A percentile compares a stretch with the other conserved stretches of the same genome.
phyloP scores from a whole-genome alignment of 2,888 invertebrate species.

The Saturnia pavonia region DNA sequence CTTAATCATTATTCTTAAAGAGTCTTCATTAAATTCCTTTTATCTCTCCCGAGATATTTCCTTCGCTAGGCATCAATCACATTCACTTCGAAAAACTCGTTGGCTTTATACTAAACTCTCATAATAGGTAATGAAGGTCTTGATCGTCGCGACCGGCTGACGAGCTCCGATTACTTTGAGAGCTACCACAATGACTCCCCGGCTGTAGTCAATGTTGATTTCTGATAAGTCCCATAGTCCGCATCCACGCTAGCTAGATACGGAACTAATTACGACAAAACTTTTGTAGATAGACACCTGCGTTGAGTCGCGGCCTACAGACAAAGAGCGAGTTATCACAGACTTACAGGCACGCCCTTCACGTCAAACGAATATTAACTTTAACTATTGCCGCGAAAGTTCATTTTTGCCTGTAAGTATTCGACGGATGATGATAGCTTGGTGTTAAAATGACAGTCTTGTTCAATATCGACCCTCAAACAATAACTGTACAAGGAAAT shows the following conservation, averaged over 20 bases:
- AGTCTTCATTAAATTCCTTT: constrained; percentile 82
- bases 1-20: constrained; percentile 82
- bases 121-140: constrained; percentile 81
- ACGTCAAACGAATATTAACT: constrained; percentile 52
- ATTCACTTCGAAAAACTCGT: constrained; percentile 80
- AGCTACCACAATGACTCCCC: constrained; percentile 74
- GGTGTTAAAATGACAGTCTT: constrained; percentile 55
- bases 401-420: constrained; percentile 42
- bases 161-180: constrained; percentile 77
- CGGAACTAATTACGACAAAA: constrained; percentile 77
- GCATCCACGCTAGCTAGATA: constrained; percentile 75
- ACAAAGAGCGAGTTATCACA: constrained; percentile 80
- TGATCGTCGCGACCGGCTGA: constrained; percentile 75
- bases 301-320: constrained; percentile 70
- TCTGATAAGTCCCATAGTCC: constrained; percentile 76
- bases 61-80: constrained; percentile 80
- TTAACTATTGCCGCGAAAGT: constrained; percentile 44
- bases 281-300: constrained; percentile 82
- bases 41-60: constrained; percentile 80
- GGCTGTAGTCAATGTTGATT: constrained; percentile 75
- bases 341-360: constrained; percentile 62
- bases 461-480: constrained; percentile 64
- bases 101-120: constrained; percentile 82
- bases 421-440: constrained; percentile 51
- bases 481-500: constrained; percentile 55